These are phyloP conservation scores for Sebastes matsubarae DNA, from an alignment of 2,797 vertebrate species.

Conservation along the genomic window DNA sequence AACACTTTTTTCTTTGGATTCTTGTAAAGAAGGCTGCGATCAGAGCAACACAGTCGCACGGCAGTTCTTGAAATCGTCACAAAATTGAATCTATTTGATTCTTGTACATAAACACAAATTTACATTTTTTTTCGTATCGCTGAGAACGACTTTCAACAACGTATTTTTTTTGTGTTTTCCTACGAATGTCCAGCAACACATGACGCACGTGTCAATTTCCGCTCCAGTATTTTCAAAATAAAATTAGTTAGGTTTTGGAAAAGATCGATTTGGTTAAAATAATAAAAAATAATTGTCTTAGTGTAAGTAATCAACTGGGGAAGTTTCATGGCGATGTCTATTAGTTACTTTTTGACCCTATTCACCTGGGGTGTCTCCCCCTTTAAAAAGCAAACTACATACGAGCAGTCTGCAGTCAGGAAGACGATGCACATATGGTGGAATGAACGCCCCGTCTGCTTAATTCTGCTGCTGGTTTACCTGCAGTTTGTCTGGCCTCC, in stretches of 20 bases:
- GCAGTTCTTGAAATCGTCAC: too few species aligned
- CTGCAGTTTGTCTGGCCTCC: slow-evolving; percentile 61
- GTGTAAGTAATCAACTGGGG: neutral
- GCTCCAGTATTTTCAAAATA: too few species aligned
- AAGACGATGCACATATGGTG: slow-evolving; percentile 47
- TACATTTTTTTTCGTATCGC: too few species aligned
- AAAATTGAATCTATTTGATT: too few species aligned
- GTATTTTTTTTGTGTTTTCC: too few species aligned
- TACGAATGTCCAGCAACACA: too few species aligned
- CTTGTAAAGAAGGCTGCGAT: slow-evolving; percentile 27
- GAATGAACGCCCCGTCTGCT: slow-evolving; percentile 28
- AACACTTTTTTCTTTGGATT: slow-evolving; percentile 2
- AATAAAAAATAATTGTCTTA: neutral
- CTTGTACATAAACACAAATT: too few species aligned
- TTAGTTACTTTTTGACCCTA: neutral
- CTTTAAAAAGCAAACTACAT: slow-evolving; percentile 27
- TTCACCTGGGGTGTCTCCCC: neutral
- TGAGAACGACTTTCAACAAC: too few species aligned
- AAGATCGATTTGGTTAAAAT: neutral
- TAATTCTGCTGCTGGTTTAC: slow-evolving; percentile 40
- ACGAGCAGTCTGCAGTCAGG: slow-evolving; percentile 18
- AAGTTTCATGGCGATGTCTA: neutral
- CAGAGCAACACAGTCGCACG: too few species aligned
- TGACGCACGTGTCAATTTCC: too few species aligned
- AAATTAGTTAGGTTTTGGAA: too few species aligned